Evolutionary conservation across 2,797 vertebrate genomes (phyloP), one percentile per base, ranked within the genome.

Genomic region (Cetoscarus ocellatus): DNA sequence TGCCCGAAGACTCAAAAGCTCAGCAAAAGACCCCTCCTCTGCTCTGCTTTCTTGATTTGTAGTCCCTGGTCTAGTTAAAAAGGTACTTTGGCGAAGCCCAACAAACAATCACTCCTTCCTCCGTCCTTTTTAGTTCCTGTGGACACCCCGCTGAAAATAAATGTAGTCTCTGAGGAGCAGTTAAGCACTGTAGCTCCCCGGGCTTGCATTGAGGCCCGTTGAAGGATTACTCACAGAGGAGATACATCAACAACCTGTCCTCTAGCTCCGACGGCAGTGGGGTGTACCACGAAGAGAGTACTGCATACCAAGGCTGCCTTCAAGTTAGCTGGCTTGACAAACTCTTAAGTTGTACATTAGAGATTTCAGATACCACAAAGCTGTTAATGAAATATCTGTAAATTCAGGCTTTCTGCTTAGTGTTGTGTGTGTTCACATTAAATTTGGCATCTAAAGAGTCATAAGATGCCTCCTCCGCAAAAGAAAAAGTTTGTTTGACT

Each of bases 181-280:
- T 82, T 49, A 75, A 55, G 61, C 70, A 49, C 58, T 55, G 77
- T 62, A 81, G 70, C 65, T 86, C 75, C 75, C 56, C 48, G n/a
- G 75, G 34, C 73, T 47, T 27, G 10, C 75, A 77, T 73, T 77
- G 74, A 90, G 64, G 70, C 68, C 6, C 0, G 39, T 8, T 82
- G 84, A 86, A 61, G 77, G 80, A 87, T 89, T 79, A 70, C 75
- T 77, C 82, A 35, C 55, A 9, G 6, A 54, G 62, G 80, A 88
- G 70, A 81, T 86, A 51, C 68, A 74, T 91, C 88, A 84, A 42
- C 49, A 47, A 19, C 18, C 67, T 27, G 11, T 62, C 54, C 70
- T 70, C 56, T 48, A 63, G 40, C 75, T 80, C 36, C 9, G 54
- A 58, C 27, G 10, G 47, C 69, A 42, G 50, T 4, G 27, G 27